Evolutionary conservation across 2,113 vertebrate species (phyloP).

Genomic region (Oreochromis niloticus): DNA sequence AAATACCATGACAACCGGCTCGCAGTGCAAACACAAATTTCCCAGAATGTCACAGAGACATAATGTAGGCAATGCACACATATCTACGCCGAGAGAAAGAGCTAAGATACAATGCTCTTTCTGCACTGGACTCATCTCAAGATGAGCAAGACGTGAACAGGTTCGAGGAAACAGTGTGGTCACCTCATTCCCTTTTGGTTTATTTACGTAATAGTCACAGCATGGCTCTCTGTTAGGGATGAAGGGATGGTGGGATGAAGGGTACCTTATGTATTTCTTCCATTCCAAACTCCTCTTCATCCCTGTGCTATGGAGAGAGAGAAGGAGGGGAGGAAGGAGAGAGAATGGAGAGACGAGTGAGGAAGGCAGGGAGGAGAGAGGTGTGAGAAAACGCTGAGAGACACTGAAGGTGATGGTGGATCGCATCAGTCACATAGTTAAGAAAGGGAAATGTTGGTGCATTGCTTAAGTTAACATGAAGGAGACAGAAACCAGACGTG

Average conservation of each 20-base stretch:
- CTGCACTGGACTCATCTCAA: slow-evolving; percentile 1
- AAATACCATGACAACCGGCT: slow-evolving; percentile 63
- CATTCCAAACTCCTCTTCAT: slow-evolving; percentile 77
- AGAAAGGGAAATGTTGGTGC: slow-evolving; percentile 8
- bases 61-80: slow-evolving; percentile 28
- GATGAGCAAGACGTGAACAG: not conserved
- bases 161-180: not conserved
- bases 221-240: not conserved
- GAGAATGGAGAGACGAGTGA: slow-evolving; percentile 47
- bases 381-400: slow-evolving; percentile 18
- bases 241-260: slow-evolving; percentile 39
- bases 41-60: slow-evolving; percentile 31
- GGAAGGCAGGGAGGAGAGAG: slow-evolving; percentile 6
- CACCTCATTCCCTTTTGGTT: not conserved
- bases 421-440: not conserved
- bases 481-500: not conserved
- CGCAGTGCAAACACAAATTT: slow-evolving; percentile 37
- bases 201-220: not conserved
- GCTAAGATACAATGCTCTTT: slow-evolving; percentile 9
- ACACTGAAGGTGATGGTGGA: not conserved
- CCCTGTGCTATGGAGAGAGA: slow-evolving; percentile 69
- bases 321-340: slow-evolving; percentile 36
- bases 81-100: slow-evolving; percentile 7
- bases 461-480: not conserved
- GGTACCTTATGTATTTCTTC: slow-evolving; percentile 76